Conservation (phyloP, 2,113 vertebrate genomes). For the Nothobranchius kuhntae region DNA sequence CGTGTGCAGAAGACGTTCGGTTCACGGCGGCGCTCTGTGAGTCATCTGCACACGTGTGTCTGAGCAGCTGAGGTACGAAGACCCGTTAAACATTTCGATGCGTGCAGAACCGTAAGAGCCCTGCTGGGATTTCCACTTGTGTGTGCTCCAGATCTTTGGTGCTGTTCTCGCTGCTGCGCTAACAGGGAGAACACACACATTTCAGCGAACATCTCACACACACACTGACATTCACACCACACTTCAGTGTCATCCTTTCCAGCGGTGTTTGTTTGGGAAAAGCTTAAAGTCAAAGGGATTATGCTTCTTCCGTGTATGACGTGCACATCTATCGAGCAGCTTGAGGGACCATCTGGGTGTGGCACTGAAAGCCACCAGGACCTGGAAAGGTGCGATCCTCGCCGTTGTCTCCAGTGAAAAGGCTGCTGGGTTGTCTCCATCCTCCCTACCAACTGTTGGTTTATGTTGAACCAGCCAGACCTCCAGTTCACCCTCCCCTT, state of each 20-base stretch:
- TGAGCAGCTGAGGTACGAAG: too few relatives aligned
- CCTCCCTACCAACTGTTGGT: constrained; percentile 46
- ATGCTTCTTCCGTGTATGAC: background rate
- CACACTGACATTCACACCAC: background rate
- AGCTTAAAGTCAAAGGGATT: too few relatives aligned
- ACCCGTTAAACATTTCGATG: too few relatives aligned
- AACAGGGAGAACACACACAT: constrained; percentile 19
- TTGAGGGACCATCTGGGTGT: constrained; percentile 38
- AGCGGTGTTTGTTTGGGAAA: constrained; percentile 6
- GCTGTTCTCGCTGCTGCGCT: constrained; percentile 1
- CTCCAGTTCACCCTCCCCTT: constrained; percentile 37
- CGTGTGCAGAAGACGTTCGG: constrained; percentile 36
- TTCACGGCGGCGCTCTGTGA: constrained; percentile 10
- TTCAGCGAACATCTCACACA: too few relatives aligned
- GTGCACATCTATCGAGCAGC: constrained; percentile 2
- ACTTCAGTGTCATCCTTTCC: constrained; percentile 20
- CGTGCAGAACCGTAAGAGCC: too few relatives aligned
- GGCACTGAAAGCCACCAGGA: constrained; percentile 22
- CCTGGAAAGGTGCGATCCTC: constrained; percentile 46
- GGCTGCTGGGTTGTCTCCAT: constrained; percentile 38
- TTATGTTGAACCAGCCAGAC: constrained; percentile 46
- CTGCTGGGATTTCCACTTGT: constrained; percentile 15
- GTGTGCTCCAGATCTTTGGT: constrained; percentile 6
- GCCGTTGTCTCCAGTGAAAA: constrained; percentile 52
- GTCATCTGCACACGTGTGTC: too few relatives aligned